Base-by-base conservation (phyloP, 2,888 invertebrate genomes). In the Nasonia oneida region DNA sequence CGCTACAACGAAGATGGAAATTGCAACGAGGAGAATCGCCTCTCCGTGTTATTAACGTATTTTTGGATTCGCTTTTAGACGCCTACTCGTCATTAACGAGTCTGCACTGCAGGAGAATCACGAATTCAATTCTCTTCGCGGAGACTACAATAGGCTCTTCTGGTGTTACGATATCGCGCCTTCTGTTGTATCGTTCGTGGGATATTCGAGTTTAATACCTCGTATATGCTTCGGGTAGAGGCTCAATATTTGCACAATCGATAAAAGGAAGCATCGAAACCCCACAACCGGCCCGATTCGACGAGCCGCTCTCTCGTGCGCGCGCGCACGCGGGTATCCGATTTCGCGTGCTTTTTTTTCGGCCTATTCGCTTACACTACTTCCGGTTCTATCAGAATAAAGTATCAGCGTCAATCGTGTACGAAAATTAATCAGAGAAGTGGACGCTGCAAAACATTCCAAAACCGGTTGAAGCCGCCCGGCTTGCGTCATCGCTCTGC, bases 201-300 rank as follows among this genome's bases (percentile, higher is more conserved):
- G 42, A 12, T 53, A 18, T 53, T 37, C 76, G 53, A 71, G 33
- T 57, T 78, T 78, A 74, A 77, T 64, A 12, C 80, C 5, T 33
- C 3, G 14, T 23, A 23, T 23, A 14, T 15, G 1, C 29, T 29
- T 29, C 29, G 0, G 3, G 18, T 39, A 61, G 0, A 61, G 57
- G 33, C 67, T 81, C 83, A 77, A 86, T 83, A 83, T 80, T 83
- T 81, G 71, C 47, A 64, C 83, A 86, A 86, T 86, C 86, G 83
- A 83, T 86, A 83, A 76, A 76, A 23, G 86, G 75, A 80, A 83
- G 86, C 79, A 39, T 86, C 50, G 83, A 86, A 83, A 77, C 83
- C 83, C 42, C 77, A 76, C 47, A 23, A 42, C 57, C 12, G 23
- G 29, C 1, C 53, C 47, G 47, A 47, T 12, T 47, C 42, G 23